Evolutionary conservation across 2,113 vertebrate genomes (phyloP), one percentile per base, ranked within the genome.

Genomic region (Pollachius pollachius): DNA sequence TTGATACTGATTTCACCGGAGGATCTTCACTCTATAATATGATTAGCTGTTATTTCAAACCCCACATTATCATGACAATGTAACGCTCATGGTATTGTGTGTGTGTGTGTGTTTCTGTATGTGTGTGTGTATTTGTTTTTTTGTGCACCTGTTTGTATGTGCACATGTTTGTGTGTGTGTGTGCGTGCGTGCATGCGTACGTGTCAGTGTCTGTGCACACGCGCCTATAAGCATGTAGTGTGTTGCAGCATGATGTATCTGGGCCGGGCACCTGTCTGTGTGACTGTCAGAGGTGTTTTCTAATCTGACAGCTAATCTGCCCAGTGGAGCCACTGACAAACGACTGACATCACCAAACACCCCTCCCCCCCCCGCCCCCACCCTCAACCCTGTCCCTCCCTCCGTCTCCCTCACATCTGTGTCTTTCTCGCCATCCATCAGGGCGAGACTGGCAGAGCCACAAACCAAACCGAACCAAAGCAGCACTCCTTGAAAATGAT

Each of bases 241-340:
- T 54, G 52, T 16, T 5, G 17, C 54, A 57, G 54, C 54, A 57
- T 1, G 17, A 57, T 57, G 16, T 7, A 57, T 57, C 15, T 17
- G 54, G 15, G 54, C n/a, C 16, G 54, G 54, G 15, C 54, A 7
- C 15, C 54, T 17, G 54, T 57, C 54, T 57, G 30, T 34, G 30
- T 34, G 30, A 34, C 30, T 34, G 41, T 48, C 54, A 7, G n/a
- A 5, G 54, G 54, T 16, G 15, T 5, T 16, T 17, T 57, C 54
- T 18, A 17, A 57, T 57, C 54, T 57, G 54, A 57, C 54, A 57
- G 54, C 54, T 57, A 57, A 57, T 57, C 54, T 57, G 54, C 54
- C 54, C 54, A 57, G 16, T 1, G n/a, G 54, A n/a, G 54, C 54
- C 15, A n/a, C 54, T 57, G 54, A 57, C 54, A 17, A 57, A 57